These are phyloP conservation scores for Rhea pennata DNA, from an alignment of 2,113 vertebrate genomes.

Conservation along the genomic window DNA sequence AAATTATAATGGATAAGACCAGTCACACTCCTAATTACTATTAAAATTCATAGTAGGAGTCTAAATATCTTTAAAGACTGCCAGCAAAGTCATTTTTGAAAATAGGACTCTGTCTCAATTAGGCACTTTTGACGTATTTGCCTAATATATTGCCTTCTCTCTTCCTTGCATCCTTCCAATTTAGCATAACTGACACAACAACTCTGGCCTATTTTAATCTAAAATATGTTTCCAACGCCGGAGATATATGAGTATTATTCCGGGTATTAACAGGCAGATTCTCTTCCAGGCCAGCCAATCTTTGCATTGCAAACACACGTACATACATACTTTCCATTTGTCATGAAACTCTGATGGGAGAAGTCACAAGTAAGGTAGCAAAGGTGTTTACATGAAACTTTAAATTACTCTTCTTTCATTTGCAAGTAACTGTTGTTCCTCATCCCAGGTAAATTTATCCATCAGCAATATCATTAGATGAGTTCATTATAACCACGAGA, in stretches of 20 bases:
- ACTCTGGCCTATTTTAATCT: neutral
- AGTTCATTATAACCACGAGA: slow-evolving; percentile 71
- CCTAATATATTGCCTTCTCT: neutral
- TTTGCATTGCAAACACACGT: neutral
- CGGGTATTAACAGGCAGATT: neutral
- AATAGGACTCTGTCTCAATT: neutral
- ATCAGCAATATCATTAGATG: slow-evolving; percentile 75
- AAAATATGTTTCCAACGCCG: neutral
- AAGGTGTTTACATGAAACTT: slow-evolving; percentile 70
- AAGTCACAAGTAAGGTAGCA: slow-evolving; percentile 34
- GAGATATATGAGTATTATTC: neutral
- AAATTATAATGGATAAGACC: neutral
- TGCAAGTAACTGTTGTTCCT: slow-evolving; percentile 66
- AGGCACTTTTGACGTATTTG: neutral
- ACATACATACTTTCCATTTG: slow-evolving; percentile 52
- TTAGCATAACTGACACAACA: neutral
- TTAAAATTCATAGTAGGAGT: slow-evolving; percentile 21
- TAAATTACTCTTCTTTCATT: slow-evolving; percentile 63
- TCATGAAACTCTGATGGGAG: slow-evolving; percentile 53
- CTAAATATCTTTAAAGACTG: slow-evolving; percentile 4
- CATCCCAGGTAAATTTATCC: slow-evolving; percentile 62
- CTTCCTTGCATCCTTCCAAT: neutral
- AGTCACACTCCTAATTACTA: slow-evolving; percentile 53
- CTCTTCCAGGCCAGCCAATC: neutral
- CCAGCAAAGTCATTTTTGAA: neutral